phyloP scores from a whole-genome alignment of 2,797 vertebrate genomes.

The Sparidentex hasta region DNA sequence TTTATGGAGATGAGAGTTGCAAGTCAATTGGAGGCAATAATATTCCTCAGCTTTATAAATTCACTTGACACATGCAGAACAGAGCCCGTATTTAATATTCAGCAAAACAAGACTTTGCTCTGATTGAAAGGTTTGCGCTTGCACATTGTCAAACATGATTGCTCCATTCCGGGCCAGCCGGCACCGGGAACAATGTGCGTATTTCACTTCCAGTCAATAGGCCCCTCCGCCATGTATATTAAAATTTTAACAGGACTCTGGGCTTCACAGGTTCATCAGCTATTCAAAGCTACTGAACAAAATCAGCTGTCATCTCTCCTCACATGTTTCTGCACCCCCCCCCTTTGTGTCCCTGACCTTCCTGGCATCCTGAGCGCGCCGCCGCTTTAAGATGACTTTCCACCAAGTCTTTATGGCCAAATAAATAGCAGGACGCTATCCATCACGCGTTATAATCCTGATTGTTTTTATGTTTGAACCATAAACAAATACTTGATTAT shows the following conservation, averaged over 20 bases:
- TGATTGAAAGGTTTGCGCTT: slow-evolving; percentile 85
- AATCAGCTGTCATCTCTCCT: slow-evolving; percentile 76
- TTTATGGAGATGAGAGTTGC: slow-evolving; percentile 79
- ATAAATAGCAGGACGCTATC: slow-evolving; percentile 86
- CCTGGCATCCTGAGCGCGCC: slow-evolving; percentile 62
- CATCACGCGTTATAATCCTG: slow-evolving; percentile 85
- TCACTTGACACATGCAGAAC: slow-evolving; percentile 81
- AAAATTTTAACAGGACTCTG: slow-evolving; percentile 89
- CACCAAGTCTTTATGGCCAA: slow-evolving; percentile 84
- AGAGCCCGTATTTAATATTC: slow-evolving; percentile 84
- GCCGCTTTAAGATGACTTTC: slow-evolving; percentile 80
- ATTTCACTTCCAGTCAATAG: slow-evolving; percentile 89
- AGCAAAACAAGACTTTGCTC: slow-evolving; percentile 86
- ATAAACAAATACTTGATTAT: slow-evolving; percentile 89
- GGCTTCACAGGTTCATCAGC: slow-evolving; percentile 88
- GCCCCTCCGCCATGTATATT: slow-evolving; percentile 88
- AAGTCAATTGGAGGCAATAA: slow-evolving; percentile 83
- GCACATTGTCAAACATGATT: slow-evolving; percentile 88
- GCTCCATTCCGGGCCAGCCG: slow-evolving; percentile 83
- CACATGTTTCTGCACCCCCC: slow-evolving; percentile 39
- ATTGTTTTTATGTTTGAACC: slow-evolving; percentile 88
- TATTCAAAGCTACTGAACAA: slow-evolving; percentile 86
- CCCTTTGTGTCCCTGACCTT: slow-evolving; percentile 81
- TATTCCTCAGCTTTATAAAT: slow-evolving; percentile 84
- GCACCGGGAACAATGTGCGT: slow-evolving; percentile 83